These are phyloP conservation scores for Ornithoptera priamus DNA, from an alignment of 2,888 invertebrate species.

Conservation along the genomic window DNA sequence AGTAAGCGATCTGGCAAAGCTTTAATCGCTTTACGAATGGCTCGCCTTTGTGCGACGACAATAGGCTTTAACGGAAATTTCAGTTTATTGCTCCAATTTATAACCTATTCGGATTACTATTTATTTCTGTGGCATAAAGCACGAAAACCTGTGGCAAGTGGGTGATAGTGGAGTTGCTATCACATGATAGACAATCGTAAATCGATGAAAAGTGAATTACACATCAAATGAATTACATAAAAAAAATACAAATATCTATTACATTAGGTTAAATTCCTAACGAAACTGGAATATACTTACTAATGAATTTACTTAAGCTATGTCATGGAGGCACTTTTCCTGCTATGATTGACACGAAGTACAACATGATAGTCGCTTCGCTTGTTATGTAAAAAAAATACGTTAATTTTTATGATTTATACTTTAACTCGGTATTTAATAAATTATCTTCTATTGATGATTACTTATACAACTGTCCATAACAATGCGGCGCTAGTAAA, in stretches of 20 bases:
- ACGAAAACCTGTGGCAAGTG: neutral
- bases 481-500: too few species aligned
- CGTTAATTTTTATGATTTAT: too few species aligned
- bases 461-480: too few species aligned
- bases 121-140: neutral
- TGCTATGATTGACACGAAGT: too few species aligned
- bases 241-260: neutral
- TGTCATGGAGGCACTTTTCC: too few species aligned
- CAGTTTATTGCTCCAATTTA: neutral
- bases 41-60: neutral
- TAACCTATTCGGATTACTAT: neutral
- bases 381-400: too few species aligned
- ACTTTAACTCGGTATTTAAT: too few species aligned
- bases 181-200: neutral
- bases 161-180: neutral
- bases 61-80: neutral
- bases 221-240: neutral
- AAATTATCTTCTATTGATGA: too few species aligned
- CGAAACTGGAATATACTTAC: neutral
- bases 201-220: neutral
- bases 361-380: too few species aligned
- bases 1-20: neutral
- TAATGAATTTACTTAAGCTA: too few species aligned
- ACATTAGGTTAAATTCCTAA: neutral
- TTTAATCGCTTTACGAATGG: constrained; percentile 8